These are phyloP conservation scores for Notoglanidium macrostoma DNA, from an alignment of 2,797 vertebrate species.

Conservation along the genomic window DNA sequence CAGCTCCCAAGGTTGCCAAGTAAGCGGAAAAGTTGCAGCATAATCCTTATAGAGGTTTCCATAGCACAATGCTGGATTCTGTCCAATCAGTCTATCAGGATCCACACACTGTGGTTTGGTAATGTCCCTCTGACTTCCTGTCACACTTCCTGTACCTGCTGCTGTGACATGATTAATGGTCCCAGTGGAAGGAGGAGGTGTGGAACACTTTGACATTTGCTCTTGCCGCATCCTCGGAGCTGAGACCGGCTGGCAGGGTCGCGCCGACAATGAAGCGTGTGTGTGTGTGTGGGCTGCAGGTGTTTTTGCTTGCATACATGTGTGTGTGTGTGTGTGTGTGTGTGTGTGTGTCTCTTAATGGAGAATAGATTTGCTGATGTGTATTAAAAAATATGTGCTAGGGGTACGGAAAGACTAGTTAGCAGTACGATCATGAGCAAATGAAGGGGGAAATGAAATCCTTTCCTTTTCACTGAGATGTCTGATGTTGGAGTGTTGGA, in stretches of 20 bases:
- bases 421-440: neutral
- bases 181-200: constrained; percentile 49
- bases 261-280: constrained; percentile 30
- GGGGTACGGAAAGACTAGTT: neutral
- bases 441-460: too few relatives aligned
- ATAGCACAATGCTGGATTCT: neutral
- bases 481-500: constrained; percentile 7
- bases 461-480: too few relatives aligned
- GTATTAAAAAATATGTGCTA: neutral
- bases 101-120: neutral
- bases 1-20: neutral
- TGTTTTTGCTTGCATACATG: neutral
- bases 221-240: constrained; percentile 43
- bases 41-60: neutral
- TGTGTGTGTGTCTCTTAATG: neutral
- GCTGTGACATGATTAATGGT: constrained; percentile 57
- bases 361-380: neutral
- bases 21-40: neutral
- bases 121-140: constrained; percentile 23
- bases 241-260: constrained; percentile 41
- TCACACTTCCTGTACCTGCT: constrained; percentile 43
- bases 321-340: neutral
- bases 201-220: constrained; percentile 56
- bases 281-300: constrained; percentile 35
- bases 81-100: constrained; percentile 11